Base-by-base conservation (phyloP, 2,113 vertebrate species). In the Nycticebus coucang region DNA sequence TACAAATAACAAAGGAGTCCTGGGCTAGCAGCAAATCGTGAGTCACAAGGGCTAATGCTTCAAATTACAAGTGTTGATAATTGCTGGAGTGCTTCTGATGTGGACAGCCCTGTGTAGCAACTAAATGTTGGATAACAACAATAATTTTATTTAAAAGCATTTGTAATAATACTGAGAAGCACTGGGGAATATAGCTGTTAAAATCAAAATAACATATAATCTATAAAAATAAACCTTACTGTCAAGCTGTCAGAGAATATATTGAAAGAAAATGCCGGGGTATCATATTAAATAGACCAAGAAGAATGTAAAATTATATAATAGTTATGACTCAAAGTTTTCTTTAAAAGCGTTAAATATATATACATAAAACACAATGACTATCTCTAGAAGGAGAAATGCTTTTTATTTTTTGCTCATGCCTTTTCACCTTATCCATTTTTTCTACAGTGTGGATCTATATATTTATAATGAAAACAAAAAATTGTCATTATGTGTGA, bases 141-240 rank as follows among this genome's bases (percentile, higher is more conserved):
- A 74, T 62, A 3, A 68, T 89, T 68, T 60, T 75, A 81, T 45
- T 87, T 92, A 74, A 86, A 57, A 83, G 5, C 35, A 41, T 79
- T 87, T 89, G 24, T 86, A 80, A 79, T 90, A 83, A 37, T 41
- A 41, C 41, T 53, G 26, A 93, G 64, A 92, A 96, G 69, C n/a
- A 94, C 37, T 60, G 21, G 19, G 12, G 9, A 94, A 2, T 37
- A 74, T 41, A 85, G 30, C 50, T 57, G 82, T 87, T 78, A 45
- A 93, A 85, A 71, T 7, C 37, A 33, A 88, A 77, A 45, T 77
- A 83, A 35, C 10, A 88, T 60, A 35, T 69, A 28, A 37, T 77
- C 30, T 82, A 50, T 45, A 91, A 91, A 94, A 85, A 74, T 82
- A 92, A 92, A 18, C 5, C 57, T 19, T 41, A 14, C 60, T 77